Evolutionary conservation across 2,888 invertebrate genomes (phyloP).

Genomic region (Chrysotoxum bicinctum): DNA sequence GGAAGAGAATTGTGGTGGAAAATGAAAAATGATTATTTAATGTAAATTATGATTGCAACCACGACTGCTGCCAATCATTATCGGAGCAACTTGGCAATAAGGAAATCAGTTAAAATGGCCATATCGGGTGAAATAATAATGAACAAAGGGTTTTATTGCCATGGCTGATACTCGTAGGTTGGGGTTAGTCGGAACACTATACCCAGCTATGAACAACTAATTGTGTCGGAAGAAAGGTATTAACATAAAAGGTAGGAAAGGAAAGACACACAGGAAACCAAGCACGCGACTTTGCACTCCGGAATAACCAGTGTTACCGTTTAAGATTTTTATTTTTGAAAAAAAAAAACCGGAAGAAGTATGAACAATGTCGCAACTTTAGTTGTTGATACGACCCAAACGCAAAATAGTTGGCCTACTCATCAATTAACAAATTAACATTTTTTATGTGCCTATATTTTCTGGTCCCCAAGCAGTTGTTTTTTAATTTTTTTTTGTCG

Average conservation of each 20-base stretch:
- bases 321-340: neutral
- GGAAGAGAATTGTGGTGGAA: neutral
- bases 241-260: neutral
- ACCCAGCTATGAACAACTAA: neutral
- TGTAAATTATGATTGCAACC: conserved; percentile 16
- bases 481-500: too few relatives aligned
- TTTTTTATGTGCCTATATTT: too few relatives aligned
- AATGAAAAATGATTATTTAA: conserved; percentile 28
- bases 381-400: too few relatives aligned
- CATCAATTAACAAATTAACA: too few relatives aligned
- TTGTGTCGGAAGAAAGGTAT: neutral
- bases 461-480: too few relatives aligned
- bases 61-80: conserved; percentile 33
- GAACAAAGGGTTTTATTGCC: conserved; percentile 1
- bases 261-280: neutral
- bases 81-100: conserved; percentile 32
- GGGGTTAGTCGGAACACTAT: neutral
- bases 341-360: neutral
- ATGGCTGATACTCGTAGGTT: neutral
- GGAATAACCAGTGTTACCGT: neutral
- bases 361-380: too few relatives aligned
- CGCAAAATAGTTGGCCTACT: too few relatives aligned
- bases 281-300: neutral
- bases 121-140: neutral
- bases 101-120: conserved; percentile 18